Base-by-base conservation (phyloP, 2,113 vertebrate genomes). In the Paramisgurnus dabryanus region DNA sequence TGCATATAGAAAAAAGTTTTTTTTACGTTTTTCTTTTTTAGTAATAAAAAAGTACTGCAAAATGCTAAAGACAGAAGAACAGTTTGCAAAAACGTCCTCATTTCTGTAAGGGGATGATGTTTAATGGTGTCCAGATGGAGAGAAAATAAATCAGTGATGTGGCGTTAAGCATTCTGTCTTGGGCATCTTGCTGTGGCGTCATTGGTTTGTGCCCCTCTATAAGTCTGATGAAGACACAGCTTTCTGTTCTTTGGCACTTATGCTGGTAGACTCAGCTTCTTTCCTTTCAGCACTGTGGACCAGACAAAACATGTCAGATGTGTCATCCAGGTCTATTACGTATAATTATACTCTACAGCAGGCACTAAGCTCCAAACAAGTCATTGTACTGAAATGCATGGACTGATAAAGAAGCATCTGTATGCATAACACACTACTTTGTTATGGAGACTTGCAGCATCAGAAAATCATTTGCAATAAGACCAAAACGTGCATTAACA, bases 221-320 rank as follows among this genome's bases (percentile, higher is more conserved):
- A 92, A 89, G 94, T 94, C 94, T 92, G 91, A 92, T 93, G 92
- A 93, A 95, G 95, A 93, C 79, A 91, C 91, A 64, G 74, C 64
- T 70, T 81, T 86, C 83, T 76, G 89, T 2, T 64, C 85, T 93
- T 92, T 90, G 90, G 88, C 91, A 93, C 93, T 96, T 97, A 99
- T 0, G 98, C 98, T 85, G 98, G 98, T 90, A 99, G 96, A 92
- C 98, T 99, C 89, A 99, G 94, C 91, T 99, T 99, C 96, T 99
- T 99, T 91, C 98, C 98, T 92, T 99, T 99, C 91, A 99, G 95
- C 82, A 99, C 98, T 99, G 89, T 47, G 18, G 53, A 77, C 4
- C 61, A 73, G n/a, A 76, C 1, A 72, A 39, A 79, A 45, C 6
- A 66, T 17, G 58, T 67, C 11, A 78, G 34, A n/a, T 8, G 5